Evolutionary conservation across 2,888 invertebrate genomes (phyloP), one percentile per base, ranked within the genome.

Genomic region (Spisula solida): DNA sequence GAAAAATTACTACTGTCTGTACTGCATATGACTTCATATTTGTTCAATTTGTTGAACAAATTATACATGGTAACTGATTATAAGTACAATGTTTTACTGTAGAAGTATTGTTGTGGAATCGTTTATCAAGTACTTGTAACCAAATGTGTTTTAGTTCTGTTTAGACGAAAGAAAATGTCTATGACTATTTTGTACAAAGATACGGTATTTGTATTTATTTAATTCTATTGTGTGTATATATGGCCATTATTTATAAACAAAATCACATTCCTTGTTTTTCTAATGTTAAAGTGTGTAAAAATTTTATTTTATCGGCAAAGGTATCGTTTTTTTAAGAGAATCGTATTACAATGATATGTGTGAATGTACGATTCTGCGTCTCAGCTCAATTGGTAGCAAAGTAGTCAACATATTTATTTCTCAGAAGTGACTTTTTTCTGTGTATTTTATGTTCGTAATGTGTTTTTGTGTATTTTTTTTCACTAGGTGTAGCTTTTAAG

Each of bases 181-280:
- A 75, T 75, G 75, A 75, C 6, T 75, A 34, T 75, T 75, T 75
- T 75, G 75, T 75, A 31, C 31, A 75, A 75, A 75, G 75, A 34
- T 75, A 75, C 8, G 75, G 75, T 75, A 75, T 31, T 75, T 34
- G 29, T 82, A 81, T 86, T 75, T 82, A 82, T 55, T 81, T 81
- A 34, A 75, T 70, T 82, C 55, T 86, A 47, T 47, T 87, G 78
- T 87, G 87, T 87, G 82, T 79, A 90, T 92, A 90, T 92, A 86
- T 87, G 88, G 88, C 88, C 89, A 88, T 90, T 90, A 91, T 90
- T 92, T 92, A 90, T 92, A 88, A 55, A 83, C 16, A 75, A 83
- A 34, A 75, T 75, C 75, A 91, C 92, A 92, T 92, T 92, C 92
- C 92, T 79, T 87, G 66, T 90, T 90, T n/a, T 91, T 89, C 90